Percentiles rank a stretch among this genome's conserved stretches.
phyloP scores from a whole-genome alignment of 2,888 invertebrate species.

The Furcula furcula region DNA sequence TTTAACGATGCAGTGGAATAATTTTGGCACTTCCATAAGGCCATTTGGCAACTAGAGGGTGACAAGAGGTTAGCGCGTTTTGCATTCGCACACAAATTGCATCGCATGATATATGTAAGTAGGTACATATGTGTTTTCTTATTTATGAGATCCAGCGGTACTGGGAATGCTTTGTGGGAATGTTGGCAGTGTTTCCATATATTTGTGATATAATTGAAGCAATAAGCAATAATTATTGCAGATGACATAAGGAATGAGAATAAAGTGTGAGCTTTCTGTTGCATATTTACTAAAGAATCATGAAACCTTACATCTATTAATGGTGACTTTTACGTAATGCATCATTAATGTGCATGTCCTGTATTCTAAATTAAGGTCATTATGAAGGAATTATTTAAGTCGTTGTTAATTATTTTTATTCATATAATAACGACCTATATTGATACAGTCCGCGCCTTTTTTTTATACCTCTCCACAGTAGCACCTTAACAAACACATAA shows the following conservation, averaged over 20 bases:
- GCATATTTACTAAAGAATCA: too few species aligned
- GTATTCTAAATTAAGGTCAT: too few species aligned
- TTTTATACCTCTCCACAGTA: too few species aligned
- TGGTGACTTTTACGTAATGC: too few species aligned
- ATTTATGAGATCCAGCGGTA: conserved; percentile 46
- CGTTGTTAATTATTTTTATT: too few species aligned
- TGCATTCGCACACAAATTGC: conserved; percentile 40
- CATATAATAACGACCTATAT: too few species aligned
- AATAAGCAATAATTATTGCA: conserved; percentile 3
- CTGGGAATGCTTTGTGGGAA: conserved; percentile 31
- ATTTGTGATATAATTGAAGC: conserved; percentile 16
- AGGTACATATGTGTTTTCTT: conserved; percentile 44
- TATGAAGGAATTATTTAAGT: too few species aligned
- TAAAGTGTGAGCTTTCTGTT: too few species aligned
- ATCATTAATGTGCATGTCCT: too few species aligned
- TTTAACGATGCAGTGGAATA: conserved; percentile 11
- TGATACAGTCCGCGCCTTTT: too few species aligned
- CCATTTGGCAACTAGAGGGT: conserved; percentile 51
- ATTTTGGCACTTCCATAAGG: conserved; percentile 18
- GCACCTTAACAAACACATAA: too few species aligned
- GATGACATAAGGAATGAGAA: conserved; percentile 1
- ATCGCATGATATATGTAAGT: conserved; percentile 40
- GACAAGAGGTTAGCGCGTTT: conserved; percentile 41
- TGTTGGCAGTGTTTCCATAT: conserved; percentile 23
- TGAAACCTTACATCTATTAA: too few species aligned